A percentile compares a stretch with the other conserved stretches of the same genome.
phyloP scores from a whole-genome alignment of 2,797 vertebrate genomes.

The Merluccius polli region DNA sequence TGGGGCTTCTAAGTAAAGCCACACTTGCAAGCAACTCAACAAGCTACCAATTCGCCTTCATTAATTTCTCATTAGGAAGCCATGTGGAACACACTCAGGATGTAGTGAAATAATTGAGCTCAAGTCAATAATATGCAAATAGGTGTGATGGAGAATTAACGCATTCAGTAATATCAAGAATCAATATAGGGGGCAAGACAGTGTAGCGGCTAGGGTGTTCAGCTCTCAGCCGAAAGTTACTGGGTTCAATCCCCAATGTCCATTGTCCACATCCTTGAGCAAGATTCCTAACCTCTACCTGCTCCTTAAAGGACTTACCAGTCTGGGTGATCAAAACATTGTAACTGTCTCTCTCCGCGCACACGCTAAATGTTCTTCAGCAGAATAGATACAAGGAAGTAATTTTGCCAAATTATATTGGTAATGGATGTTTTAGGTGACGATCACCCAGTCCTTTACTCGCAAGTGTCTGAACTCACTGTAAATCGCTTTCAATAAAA shows the following conservation, averaged over 20 bases:
- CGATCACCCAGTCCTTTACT: too few relatives aligned
- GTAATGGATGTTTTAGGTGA: neutral
- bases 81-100: neutral
- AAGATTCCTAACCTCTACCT: neutral
- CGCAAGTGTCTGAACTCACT: too few relatives aligned
- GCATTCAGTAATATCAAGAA: neutral
- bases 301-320: neutral
- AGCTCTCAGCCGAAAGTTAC: neutral
- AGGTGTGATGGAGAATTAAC: neutral
- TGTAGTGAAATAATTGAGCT: neutral
- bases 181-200: neutral
- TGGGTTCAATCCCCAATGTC: neutral
- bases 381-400: neutral
- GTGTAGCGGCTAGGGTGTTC: neutral
- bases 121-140: constrained; percentile 1
- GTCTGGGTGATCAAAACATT: too few relatives aligned
- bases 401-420: neutral
- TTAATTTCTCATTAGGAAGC: neutral
- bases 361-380: neutral
- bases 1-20: neutral
- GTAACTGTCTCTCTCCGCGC: too few relatives aligned
- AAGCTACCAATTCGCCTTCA: neutral
- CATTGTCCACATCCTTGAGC: neutral
- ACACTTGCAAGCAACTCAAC: neutral
- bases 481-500: too few relatives aligned